Evolutionary conservation across 2,888 invertebrate genomes (phyloP).

Genomic region (Brachyptera putata): DNA sequence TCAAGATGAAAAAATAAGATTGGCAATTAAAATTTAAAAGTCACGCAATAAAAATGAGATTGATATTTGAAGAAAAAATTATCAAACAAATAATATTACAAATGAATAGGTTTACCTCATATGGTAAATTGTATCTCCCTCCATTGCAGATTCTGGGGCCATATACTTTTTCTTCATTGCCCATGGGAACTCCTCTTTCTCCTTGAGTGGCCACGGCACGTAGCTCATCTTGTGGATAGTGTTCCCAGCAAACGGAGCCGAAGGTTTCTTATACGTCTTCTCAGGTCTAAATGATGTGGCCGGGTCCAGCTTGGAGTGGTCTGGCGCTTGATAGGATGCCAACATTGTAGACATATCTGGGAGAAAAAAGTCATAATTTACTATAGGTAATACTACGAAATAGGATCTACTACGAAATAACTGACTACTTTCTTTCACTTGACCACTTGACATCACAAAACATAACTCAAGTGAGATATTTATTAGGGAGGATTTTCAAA

Average conservation of each 20-base stretch:
- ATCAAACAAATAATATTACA: too few relatives aligned
- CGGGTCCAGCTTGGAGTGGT: neutral
- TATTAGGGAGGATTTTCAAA: too few relatives aligned
- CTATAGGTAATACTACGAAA: too few relatives aligned
- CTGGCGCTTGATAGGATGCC: slow-evolving; percentile 6
- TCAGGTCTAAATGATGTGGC: slow-evolving; percentile 3
- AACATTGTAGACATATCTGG: slow-evolving; percentile 13
- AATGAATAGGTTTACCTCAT: slow-evolving; percentile 9
- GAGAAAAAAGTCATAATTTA: too few relatives aligned
- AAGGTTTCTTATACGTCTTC: neutral
- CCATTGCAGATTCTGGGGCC: neutral
- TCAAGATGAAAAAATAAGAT: too few relatives aligned
- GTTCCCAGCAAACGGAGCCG: neutral
- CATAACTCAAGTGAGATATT: too few relatives aligned
- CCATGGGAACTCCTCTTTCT: slow-evolving; percentile 8
- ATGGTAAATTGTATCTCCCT: slow-evolving; percentile 10
- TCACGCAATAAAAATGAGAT: too few relatives aligned
- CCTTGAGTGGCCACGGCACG: slow-evolving; percentile 7
- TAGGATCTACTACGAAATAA: too few relatives aligned
- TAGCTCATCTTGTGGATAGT: slow-evolving; percentile 16
- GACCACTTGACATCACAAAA: too few relatives aligned
- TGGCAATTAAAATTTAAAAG: too few relatives aligned
- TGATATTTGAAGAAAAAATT: too few relatives aligned
- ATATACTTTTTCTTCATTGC: neutral
- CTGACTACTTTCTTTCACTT: too few relatives aligned